Base-by-base conservation (phyloP, 1,140 invertebrate species). In the Neoseiulus cucumeris region DNA sequence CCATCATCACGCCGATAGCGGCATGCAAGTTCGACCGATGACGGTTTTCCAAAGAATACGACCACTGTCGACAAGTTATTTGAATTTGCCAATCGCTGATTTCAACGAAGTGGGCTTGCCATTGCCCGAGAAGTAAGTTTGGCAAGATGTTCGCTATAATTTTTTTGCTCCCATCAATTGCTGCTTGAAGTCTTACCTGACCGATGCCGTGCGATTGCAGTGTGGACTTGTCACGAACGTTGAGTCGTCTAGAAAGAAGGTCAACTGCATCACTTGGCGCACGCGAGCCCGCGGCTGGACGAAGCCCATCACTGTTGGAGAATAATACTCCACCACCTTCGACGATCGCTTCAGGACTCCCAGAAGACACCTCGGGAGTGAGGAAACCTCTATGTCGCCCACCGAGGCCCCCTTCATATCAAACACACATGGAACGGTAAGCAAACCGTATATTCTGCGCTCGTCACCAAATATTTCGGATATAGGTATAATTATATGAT, bases 351-450 rank as follows among this genome's bases (percentile, higher is more conserved):
- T 29, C 33, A 33, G 22, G 22, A 14, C 25, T 59, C 14, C 22
- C 51, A 6, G 14, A 25, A 14, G 51, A 59, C 33, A 33, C 25
- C 14, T 33, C 51, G 2, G 51, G 51, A 25, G 51, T 59, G 12
- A n/a, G 22, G 33, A 59, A 59, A 59, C 51, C 51, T 25, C 14
- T 59, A 18, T 59, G 51, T 33, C 25, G 51, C 2, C 51, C 51
- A 9, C 51, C 51, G 22, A 17, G 22, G 25, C 51, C 51, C 5
- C 51, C 51, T 14, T 59, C 51, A 1, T 59, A 59, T 33, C 51
- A 59, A 59, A 59, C 51, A 59, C 51, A 59, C 22, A 59, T 59
- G 51, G 51, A 59, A 25, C 14, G 51, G 51, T 59, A 25, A 20
- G 45, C 42, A 20, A 25, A 25, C 14, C 28, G 20, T 6, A 25